A percentile compares a stretch with the other conserved stretches of the same genome.
Conservation (phyloP, 2,888 invertebrate species). For the Phaonia tiefii region DNA sequence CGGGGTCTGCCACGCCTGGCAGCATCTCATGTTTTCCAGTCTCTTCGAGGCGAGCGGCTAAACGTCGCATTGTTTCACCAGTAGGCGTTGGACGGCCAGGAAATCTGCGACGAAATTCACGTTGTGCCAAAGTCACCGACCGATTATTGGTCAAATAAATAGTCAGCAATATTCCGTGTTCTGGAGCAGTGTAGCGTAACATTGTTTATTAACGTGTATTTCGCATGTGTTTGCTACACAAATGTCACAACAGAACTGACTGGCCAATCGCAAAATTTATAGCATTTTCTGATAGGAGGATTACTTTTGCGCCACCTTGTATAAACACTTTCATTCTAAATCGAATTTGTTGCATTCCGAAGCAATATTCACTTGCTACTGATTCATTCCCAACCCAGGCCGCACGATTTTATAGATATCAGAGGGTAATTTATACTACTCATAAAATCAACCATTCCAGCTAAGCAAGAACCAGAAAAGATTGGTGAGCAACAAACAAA, state of each 20-base stretch:
- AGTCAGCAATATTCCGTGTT: too few relatives aligned
- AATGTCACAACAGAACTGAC: constrained; percentile 72
- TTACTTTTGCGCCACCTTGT: too few relatives aligned
- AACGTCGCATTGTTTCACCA: background rate
- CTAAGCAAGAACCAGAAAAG: background rate
- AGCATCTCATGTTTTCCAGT: constrained; percentile 53
- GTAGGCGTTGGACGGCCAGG: constrained; percentile 42
- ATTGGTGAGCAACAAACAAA: background rate
- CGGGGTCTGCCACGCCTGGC: constrained; percentile 46
- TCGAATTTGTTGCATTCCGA: constrained; percentile 8
- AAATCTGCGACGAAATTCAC: constrained; percentile 29
- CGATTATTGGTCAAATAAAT: too few relatives aligned
- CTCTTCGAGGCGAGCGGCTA: constrained; percentile 30
- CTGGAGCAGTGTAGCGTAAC: too few relatives aligned
- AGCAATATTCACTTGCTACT: constrained; percentile 39
- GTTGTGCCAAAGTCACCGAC: too few relatives aligned
- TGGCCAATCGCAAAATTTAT: too few relatives aligned
- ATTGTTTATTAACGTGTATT: too few relatives aligned
- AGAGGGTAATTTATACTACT: background rate
- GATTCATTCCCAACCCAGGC: background rate
- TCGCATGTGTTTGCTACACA: constrained; percentile 71
- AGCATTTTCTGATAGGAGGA: too few relatives aligned
- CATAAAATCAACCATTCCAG: background rate
- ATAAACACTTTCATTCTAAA: constrained; percentile 72
- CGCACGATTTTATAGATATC: constrained; percentile 59